Conservation (phyloP, 2,888 invertebrate genomes). For the Synanthedon tipuliformis region DNA sequence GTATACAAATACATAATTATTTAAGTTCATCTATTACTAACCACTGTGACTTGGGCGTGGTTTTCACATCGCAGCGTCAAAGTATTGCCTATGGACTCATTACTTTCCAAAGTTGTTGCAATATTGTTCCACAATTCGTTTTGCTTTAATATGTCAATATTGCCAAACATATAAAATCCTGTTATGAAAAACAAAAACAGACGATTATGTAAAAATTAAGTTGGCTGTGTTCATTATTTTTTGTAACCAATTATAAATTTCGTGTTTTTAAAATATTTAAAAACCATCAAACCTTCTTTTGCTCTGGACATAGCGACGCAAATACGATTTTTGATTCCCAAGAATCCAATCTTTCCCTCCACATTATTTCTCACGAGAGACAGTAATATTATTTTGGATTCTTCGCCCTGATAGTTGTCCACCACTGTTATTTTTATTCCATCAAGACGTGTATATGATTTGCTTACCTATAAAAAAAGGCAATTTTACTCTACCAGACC, state of each 20-base stretch:
- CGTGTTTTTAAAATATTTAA: too few relatives aligned
- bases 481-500: too few relatives aligned
- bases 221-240: neutral
- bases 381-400: constrained; percentile 80
- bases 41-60: constrained; percentile 52
- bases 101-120: constrained; percentile 45
- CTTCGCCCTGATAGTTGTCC: constrained; percentile 87
- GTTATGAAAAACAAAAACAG: neutral
- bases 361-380: constrained; percentile 81
- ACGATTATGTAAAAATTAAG: constrained; percentile 3
- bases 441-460: constrained; percentile 30
- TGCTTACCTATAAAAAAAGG: too few relatives aligned
- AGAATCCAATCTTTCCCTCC: constrained; percentile 76
- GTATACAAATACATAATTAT: too few relatives aligned
- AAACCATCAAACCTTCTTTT: constrained; percentile 33
- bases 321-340: constrained; percentile 76
- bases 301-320: constrained; percentile 83
- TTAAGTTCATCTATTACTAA: constrained; percentile 13
- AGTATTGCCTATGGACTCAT: constrained; percentile 46
- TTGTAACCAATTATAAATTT: too few relatives aligned
- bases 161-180: constrained; percentile 78
- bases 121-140: constrained; percentile 67
- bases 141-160: constrained; percentile 64
- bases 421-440: constrained; percentile 75
- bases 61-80: constrained; percentile 61